phyloP scores from a whole-genome alignment of 1,140 invertebrate species.

The Lasaia peninsularis region DNA sequence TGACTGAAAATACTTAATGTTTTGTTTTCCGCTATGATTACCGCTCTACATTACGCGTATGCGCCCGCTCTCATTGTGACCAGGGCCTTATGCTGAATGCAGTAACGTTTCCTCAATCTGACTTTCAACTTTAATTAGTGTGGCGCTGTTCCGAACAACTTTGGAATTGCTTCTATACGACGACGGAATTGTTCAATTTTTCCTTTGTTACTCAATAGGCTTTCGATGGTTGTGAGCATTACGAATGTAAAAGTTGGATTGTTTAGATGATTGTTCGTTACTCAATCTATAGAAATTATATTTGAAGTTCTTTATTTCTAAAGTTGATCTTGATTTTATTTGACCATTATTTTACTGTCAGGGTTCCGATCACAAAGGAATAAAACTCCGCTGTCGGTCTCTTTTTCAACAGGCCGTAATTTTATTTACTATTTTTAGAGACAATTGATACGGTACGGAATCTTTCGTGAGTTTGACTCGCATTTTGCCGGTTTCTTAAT shows the following conservation, averaged over 20 bases:
- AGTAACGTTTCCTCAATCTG: slow-evolving; percentile 4
- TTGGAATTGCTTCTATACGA: slow-evolving; percentile 8
- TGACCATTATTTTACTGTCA: too few relatives aligned
- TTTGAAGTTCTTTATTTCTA: neutral
- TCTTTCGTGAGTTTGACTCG: too few relatives aligned
- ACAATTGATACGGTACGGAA: too few relatives aligned
- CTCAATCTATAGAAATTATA: neutral
- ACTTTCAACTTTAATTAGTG: slow-evolving; percentile 12
- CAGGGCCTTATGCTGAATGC: neutral
- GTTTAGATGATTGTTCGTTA: neutral
- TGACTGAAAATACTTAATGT: too few relatives aligned
- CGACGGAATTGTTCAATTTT: slow-evolving; percentile 2
- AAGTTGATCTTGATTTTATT: too few relatives aligned
- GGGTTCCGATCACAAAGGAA: too few relatives aligned
- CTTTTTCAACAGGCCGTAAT: too few relatives aligned
- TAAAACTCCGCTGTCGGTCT: too few relatives aligned
- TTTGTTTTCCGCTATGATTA: too few relatives aligned
- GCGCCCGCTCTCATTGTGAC: neutral
- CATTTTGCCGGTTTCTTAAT: too few relatives aligned
- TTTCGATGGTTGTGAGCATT: neutral
- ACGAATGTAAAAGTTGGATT: slow-evolving; percentile 6
- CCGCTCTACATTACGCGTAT: too few relatives aligned
- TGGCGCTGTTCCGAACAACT: slow-evolving; percentile 3
- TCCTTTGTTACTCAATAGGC: slow-evolving; percentile 6
- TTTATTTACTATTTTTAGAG: too few relatives aligned